phyloP scores from a whole-genome alignment of 2,113 vertebrate genomes.

The Amazona vittata region DNA sequence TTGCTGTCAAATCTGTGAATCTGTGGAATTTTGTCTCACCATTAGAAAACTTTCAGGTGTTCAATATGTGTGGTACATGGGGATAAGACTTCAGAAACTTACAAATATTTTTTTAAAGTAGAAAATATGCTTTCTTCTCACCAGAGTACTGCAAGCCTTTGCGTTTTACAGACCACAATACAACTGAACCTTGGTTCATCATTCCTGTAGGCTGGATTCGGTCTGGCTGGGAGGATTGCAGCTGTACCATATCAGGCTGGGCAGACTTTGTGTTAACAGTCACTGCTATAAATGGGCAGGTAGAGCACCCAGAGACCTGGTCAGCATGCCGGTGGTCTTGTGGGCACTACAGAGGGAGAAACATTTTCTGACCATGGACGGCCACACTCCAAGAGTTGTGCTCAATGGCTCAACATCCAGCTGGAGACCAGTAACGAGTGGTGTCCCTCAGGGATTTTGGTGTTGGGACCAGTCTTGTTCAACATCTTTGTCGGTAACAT shows the following conservation, averaged over 20 bases:
- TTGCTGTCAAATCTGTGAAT: background rate
- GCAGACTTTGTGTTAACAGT: background rate
- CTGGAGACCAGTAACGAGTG: too few species aligned
- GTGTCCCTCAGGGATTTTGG: too few species aligned
- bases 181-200: background rate
- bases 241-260: background rate
- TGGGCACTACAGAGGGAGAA: background rate
- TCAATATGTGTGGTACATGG: rapidly evolving
- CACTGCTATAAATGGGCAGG: background rate
- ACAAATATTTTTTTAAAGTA: background rate
- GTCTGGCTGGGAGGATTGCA: background rate
- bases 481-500: too few species aligned
- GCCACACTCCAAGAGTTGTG: too few species aligned
- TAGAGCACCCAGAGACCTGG: too few species aligned
- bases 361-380: background rate
- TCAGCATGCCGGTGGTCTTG: background rate
- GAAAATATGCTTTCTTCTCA: background rate
- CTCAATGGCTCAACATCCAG: too few species aligned
- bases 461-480: too few species aligned
- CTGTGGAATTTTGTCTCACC: background rate
- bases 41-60: background rate
- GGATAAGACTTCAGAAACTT: background rate
- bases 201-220: too few species aligned
- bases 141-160: background rate
- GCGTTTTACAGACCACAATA: background rate